Conservation (phyloP, 2,797 vertebrate genomes). For the Ciconia nigra region DNA sequence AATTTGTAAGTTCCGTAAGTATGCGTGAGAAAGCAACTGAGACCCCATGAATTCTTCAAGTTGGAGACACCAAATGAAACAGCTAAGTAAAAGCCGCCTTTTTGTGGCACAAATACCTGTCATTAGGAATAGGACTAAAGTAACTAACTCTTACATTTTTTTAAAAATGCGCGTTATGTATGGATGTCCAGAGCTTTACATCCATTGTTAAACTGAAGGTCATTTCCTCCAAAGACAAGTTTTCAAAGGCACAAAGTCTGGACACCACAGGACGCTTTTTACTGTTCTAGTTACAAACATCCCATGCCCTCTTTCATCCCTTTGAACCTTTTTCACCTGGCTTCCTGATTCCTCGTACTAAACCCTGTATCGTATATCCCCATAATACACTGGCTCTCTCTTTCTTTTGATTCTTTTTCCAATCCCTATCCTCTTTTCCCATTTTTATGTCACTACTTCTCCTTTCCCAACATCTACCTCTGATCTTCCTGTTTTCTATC, state of each 20-base stretch:
- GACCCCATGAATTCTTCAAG: neutral
- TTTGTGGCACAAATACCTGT: neutral
- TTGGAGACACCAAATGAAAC: neutral
- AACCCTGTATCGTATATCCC: neutral
- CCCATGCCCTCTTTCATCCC: neutral
- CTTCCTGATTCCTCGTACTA: neutral
- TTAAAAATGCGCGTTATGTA: neutral
- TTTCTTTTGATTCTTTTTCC: neutral
- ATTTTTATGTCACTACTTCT: neutral
- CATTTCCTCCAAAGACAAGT: neutral
- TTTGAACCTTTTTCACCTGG: neutral
- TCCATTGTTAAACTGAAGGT: neutral
- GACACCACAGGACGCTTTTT: neutral
- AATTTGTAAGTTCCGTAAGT: neutral
- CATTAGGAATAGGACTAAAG: neutral
- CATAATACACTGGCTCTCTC: neutral
- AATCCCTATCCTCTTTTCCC: neutral
- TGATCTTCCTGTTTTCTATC: neutral
- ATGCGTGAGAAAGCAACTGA: neutral
- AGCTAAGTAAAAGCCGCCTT: neutral
- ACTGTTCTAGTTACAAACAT: neutral
- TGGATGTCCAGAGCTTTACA: neutral
- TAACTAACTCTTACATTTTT: neutral
- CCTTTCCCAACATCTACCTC: neutral
- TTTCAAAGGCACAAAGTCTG: neutral